Evolutionary conservation across 2,888 invertebrate genomes (phyloP).

Genomic region (Brenthis ino): DNA sequence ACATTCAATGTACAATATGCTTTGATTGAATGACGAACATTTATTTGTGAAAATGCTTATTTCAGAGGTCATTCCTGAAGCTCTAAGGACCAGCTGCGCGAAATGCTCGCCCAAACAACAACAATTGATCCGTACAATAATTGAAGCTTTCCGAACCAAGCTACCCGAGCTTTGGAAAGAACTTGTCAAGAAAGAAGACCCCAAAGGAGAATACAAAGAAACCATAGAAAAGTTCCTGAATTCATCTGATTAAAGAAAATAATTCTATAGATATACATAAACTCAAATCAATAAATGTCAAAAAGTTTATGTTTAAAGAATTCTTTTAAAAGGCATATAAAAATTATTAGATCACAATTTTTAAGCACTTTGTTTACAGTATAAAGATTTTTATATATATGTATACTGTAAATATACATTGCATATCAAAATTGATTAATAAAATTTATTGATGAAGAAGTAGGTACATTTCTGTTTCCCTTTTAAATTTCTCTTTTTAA

Average conservation of each 20-base stretch:
- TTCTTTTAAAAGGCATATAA: too few relatives aligned
- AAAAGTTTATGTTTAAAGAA: neutral
- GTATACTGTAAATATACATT: too few relatives aligned
- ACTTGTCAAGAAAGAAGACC: constrained; percentile 86
- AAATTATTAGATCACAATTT: too few relatives aligned
- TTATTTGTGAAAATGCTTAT: neutral
- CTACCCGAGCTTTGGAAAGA: constrained; percentile 84
- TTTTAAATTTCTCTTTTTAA: too few relatives aligned
- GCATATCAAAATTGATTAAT: too few relatives aligned
- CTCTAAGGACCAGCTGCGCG: constrained; percentile 74
- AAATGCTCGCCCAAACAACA: constrained; percentile 86
- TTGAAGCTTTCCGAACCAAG: constrained; percentile 84
- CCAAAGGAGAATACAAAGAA: constrained; percentile 82
- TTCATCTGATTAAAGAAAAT: constrained; percentile 48
- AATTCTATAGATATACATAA: neutral
- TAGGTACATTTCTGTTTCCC: too few relatives aligned
- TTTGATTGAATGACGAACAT: neutral
- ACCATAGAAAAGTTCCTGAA: constrained; percentile 78
- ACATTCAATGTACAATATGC: too few relatives aligned
- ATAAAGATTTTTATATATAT: too few relatives aligned
- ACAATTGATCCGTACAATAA: constrained; percentile 80
- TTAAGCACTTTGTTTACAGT: too few relatives aligned
- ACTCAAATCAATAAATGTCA: constrained; percentile 19
- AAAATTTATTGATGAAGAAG: too few relatives aligned
- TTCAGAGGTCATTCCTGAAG: constrained; percentile 66